Conservation (phyloP, 2,113 vertebrate species). For the Haemorhous mexicanus region DNA sequence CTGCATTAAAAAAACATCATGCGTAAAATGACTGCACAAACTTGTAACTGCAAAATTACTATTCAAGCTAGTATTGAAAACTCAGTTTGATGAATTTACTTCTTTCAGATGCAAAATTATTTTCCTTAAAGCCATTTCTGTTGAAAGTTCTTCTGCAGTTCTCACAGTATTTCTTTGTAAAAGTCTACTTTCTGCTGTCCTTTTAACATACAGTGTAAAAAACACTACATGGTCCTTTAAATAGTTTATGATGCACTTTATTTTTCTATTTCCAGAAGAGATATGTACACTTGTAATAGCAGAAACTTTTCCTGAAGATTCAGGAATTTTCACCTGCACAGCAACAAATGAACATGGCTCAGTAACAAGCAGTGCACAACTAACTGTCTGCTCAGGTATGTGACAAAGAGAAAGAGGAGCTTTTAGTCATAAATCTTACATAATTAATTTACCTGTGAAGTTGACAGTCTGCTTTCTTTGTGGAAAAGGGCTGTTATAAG, state of each 20-base stretch:
- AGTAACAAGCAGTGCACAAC: conserved; percentile 82
- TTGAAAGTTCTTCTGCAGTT: neutral
- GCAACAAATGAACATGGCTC: conserved; percentile 86
- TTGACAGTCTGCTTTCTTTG: neutral
- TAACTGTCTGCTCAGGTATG: conserved; percentile 85
- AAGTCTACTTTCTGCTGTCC: neutral
- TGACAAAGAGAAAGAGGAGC: neutral
- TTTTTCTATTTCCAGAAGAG: conserved; percentile 82
- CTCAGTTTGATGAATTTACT: neutral
- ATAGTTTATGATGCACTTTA: neutral
- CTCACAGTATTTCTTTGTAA: neutral
- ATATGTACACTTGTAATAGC: conserved; percentile 97
- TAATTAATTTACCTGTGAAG: neutral
- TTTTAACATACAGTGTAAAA: neutral
- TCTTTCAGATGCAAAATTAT: neutral
- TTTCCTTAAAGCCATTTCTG: neutral
- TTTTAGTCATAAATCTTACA: neutral
- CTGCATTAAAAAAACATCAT: neutral
- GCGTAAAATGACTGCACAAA: neutral
- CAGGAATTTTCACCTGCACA: conserved; percentile 87
- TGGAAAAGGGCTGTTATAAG: neutral
- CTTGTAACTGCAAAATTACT: neutral
- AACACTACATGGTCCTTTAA: neutral
- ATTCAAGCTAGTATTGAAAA: neutral
- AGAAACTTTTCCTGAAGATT: conserved; percentile 95